A percentile compares a stretch with the other conserved stretches of the same genome.
phyloP scores from a whole-genome alignment of 1,140 invertebrate species.

The Cotesia typhae region DNA sequence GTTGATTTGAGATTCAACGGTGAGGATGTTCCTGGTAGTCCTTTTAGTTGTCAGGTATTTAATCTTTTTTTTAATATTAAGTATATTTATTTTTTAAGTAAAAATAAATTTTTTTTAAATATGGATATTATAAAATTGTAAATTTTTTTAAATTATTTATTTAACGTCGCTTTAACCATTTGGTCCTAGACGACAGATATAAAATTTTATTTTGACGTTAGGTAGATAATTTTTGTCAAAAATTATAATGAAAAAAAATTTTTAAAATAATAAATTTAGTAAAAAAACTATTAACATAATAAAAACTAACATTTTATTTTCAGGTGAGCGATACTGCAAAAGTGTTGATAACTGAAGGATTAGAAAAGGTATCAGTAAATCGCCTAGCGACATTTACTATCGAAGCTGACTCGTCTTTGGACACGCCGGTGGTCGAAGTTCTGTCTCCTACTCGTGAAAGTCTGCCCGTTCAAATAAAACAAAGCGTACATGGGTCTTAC shows the following conservation, averaged over 20 bases:
- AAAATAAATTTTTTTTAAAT: background rate
- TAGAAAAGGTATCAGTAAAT: slow-evolving; percentile 93
- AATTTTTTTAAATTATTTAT: no score
- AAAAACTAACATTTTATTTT: background rate
- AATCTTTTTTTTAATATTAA: slow-evolving; percentile 3
- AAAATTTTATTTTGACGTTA: no score
- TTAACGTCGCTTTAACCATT: no score
- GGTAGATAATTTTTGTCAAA: no score
- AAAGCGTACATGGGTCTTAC: slow-evolving; percentile 55
- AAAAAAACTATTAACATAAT: background rate
- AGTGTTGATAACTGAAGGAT: slow-evolving; percentile 76
- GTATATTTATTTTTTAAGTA: slow-evolving; percentile 6
- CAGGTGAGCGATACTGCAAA: slow-evolving; percentile 63
- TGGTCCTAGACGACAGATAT: no score
- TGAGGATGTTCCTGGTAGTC: slow-evolving; percentile 90
- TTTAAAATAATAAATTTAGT: background rate
- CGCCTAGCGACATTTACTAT: slow-evolving; percentile 84
- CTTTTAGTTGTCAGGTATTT: slow-evolving; percentile 76
- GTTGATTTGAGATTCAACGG: slow-evolving; percentile 96
- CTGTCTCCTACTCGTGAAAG: slow-evolving; percentile 78
- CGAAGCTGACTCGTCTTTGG: slow-evolving; percentile 76
- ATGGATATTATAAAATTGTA: no score
- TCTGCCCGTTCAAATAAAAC: slow-evolving; percentile 73
- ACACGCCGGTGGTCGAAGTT: slow-evolving; percentile 79
- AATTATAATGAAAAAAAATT: no score